Evolutionary conservation across 2,113 vertebrate genomes (phyloP), one percentile per base, ranked within the genome.

Genomic region (Strigops habroptila): DNA sequence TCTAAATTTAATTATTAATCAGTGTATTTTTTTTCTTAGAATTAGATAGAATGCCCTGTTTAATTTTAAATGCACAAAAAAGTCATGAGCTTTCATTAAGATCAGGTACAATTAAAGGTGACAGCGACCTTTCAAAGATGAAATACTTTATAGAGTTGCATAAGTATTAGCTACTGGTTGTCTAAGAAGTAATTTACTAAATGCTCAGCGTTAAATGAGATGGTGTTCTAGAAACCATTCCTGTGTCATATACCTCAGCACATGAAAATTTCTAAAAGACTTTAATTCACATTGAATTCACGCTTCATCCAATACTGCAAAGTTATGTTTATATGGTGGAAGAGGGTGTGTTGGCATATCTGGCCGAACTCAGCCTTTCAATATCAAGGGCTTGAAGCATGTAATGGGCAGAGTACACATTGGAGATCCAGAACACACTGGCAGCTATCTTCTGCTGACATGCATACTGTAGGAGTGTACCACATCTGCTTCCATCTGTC

Each of bases 1-100:
- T 78, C 60, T 43, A 28, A 95, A 93, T 97, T 92, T 51, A 95
- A 67, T 96, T 97, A 87, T 73, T 85, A 33, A 53, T 49, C n/a
- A 48, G 18, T 85, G 3, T 63, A 39, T 94, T 95, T 93, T 70
- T 67, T 93, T 95, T 91, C 82, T 91, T 92, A 88, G 81, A 91
- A 71, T 70, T 95, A 60, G 88, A 63, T 95, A 60, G 88, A 63
- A 68, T 90, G 48, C 13, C 21, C 49, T 65, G 28, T 92, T 96
- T 95, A 79, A 67, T 92, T 95, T 95, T 65, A 91, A 91, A 82
- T 88, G 6, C 69, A 78, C 55, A 92, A 25, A 93, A 75, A 48
- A 75, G 63, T 91, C 49, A 77, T 46, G 39, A 95, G 60, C 74
- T 85, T 41, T 79, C 6, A 8, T 82, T 91, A n/a, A 73, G 48